Base-by-base conservation (phyloP, 92 coral and sea anemone genomes). In the Actinernus sp. region DNA sequence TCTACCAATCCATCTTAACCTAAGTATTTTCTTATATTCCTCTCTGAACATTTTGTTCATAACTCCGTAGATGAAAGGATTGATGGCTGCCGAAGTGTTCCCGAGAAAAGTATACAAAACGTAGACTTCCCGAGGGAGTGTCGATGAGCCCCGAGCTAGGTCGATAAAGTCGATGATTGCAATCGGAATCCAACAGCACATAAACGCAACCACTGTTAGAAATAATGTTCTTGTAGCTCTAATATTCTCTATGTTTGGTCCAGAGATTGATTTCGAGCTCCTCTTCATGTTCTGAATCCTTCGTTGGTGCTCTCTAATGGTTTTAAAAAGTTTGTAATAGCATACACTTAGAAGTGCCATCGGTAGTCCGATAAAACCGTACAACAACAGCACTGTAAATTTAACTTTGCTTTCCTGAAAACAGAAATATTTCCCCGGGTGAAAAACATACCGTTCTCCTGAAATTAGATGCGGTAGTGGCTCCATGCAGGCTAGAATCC, bases 371-470 rank as follows among this genome's bases (percentile, higher is more conserved):
- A 71, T 67, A 23, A 49, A 87, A 7, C 70, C 7, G 37, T 75
- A 76, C n/a, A 77, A 62, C 11, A 87, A 29, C 12, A 82, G 51
- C 2, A 58, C 61, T 34, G 66, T 45, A 28, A 63, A 12, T 4
- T 85, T 79, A 41, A 61, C 31, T 27, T 69, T 63, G 30, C 31
- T 71, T 39, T 72, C 75, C 45, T 76, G 93, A 63, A 82, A 82
- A 26, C 93, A 87, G 60, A 87, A 75, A 26, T 53, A 19, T 61
- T 87, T 87, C 1, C 85, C 89, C 11, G 96, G 88, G 32, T 79
- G 91, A 32, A 89, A 89, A 7, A 61, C 68, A 41, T 84, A 89
- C 7, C 38, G 48, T 46, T 68, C 31, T 20, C 88, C 88, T 25
- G 91, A 76, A 2, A 75, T 58, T 12, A 89, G 45, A 33, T 89